Evolutionary conservation across 2,888 invertebrate genomes (phyloP).

Genomic region (Embidobia sp.): DNA sequence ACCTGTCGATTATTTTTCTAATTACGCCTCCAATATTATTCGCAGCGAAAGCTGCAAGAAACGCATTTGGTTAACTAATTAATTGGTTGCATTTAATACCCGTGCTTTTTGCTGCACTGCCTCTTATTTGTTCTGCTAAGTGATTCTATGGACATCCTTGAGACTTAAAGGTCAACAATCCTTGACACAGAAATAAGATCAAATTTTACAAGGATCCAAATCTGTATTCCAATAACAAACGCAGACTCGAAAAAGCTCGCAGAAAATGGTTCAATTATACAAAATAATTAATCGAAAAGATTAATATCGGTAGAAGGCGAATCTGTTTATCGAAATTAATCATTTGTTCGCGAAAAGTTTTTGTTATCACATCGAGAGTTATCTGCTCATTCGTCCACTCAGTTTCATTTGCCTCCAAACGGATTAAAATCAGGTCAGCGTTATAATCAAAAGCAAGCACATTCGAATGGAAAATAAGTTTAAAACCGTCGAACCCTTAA

Average conservation of each 20-base stretch:
- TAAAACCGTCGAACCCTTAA: constrained; percentile 1
- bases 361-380: background rate
- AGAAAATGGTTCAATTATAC: background rate
- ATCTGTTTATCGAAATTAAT: background rate
- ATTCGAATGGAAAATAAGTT: constrained; percentile 5
- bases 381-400: constrained; percentile 3
- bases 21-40: too few relatives aligned
- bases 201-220: constrained; percentile 4
- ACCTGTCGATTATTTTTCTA: too few relatives aligned
- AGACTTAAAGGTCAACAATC: constrained; percentile 3
- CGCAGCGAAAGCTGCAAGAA: too few relatives aligned
- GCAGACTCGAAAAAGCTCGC: background rate
- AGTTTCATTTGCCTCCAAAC: background rate
- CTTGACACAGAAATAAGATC: background rate
- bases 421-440: background rate
- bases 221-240: background rate
- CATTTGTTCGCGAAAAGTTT: background rate
- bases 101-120: too few relatives aligned
- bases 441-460: constrained; percentile 4
- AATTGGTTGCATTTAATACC: too few relatives aligned
- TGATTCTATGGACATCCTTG: background rate
- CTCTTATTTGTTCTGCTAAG: too few relatives aligned
- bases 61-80: too few relatives aligned
- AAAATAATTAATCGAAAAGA: too few relatives aligned
- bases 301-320: background rate